phyloP scores from a whole-genome alignment of 23 tunicate species.

The Trididemnum clinides region DNA sequence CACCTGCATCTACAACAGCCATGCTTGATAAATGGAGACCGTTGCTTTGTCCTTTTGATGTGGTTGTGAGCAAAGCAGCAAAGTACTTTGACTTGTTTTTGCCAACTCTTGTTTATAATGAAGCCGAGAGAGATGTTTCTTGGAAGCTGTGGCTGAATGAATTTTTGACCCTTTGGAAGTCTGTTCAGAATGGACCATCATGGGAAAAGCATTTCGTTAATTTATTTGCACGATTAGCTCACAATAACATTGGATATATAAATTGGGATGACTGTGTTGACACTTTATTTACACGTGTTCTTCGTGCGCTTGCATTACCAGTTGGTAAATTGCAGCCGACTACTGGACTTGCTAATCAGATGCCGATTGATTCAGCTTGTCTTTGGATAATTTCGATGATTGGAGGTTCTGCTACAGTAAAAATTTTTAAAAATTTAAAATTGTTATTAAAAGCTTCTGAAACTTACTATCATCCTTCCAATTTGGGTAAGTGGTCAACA shows the following conservation, averaged over 20 bases:
- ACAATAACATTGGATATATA: constrained; percentile 77
- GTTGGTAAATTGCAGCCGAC: constrained; percentile 83
- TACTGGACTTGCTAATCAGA: constrained; percentile 34
- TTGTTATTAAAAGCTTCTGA: constrained; percentile 62
- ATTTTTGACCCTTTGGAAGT: constrained; percentile 58
- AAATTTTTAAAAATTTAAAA: constrained; percentile 51
- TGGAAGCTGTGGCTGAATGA: constrained; percentile 91
- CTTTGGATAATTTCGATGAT: constrained; percentile 80
- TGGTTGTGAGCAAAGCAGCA: constrained; percentile 51
- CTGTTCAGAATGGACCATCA: constrained; percentile 78
- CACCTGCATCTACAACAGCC: constrained; percentile 49
- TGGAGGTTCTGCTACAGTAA: constrained; percentile 55
- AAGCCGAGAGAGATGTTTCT: constrained; percentile 54
- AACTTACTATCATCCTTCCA: constrained; percentile 84
- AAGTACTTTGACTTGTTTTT: constrained; percentile 70
- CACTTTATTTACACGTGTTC: constrained; percentile 53
- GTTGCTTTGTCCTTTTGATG: constrained; percentile 82
- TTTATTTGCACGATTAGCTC: constrained; percentile 83
- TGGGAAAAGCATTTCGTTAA: constrained; percentile 69
- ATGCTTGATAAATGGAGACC: constrained; percentile 93
- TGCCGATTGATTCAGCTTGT: constrained; percentile 57
- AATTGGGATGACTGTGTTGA: constrained; percentile 64
- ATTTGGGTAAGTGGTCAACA: constrained; percentile 68
- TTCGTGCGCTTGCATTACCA: constrained; percentile 69
- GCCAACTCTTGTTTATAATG: constrained; percentile 57